Conservation (phyloP, 2,888 invertebrate genomes). For the Ditylenchus weischeri region DNA sequence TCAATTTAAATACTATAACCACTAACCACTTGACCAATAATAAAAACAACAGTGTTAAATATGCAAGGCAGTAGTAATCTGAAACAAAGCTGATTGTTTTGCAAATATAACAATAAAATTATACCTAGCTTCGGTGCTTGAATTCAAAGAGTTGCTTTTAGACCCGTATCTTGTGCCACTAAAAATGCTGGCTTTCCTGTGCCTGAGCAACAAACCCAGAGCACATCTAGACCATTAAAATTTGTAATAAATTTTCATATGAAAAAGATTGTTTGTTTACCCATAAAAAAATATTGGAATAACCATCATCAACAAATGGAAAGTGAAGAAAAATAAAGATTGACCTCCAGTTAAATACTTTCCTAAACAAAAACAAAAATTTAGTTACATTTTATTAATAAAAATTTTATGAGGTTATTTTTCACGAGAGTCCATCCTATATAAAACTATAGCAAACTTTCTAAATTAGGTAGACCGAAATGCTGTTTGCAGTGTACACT, state of each 20-base stretch:
- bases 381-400: no score
- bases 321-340: slow-evolving; percentile 40
- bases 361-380: background rate
- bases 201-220: slow-evolving; percentile 37
- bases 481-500: no score
- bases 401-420: no score
- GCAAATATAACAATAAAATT: background rate
- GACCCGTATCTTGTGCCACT: slow-evolving; percentile 14
- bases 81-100: background rate
- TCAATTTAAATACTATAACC: slow-evolving; percentile 30
- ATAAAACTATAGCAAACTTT: no score
- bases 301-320: slow-evolving; percentile 49
- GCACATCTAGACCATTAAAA: slow-evolving; percentile 35
- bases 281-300: slow-evolving; percentile 52
- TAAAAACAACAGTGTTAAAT: slow-evolving; percentile 51
- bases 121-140: slow-evolving; percentile 27
- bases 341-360: slow-evolving; percentile 43
- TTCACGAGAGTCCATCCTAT: no score
- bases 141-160: slow-evolving; percentile 24
- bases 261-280: slow-evolving; percentile 33
- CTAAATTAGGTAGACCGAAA: no score
- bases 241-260: background rate
- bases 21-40: slow-evolving; percentile 49
- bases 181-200: slow-evolving; percentile 32
- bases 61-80: slow-evolving; percentile 51